Conservation (phyloP, 2,888 invertebrate species). For the Nephrotoma flavescens region DNA sequence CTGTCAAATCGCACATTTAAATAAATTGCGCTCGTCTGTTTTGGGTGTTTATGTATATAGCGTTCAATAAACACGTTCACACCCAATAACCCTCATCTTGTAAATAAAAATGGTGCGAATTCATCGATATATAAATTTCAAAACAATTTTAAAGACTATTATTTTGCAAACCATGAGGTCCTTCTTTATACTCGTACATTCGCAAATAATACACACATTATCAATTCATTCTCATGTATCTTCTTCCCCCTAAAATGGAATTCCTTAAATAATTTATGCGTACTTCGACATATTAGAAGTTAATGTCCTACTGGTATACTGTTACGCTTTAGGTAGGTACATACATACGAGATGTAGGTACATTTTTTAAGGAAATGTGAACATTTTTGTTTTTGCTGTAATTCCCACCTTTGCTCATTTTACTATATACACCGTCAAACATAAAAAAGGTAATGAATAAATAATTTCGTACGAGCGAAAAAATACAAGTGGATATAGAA, state of each 20-base stretch:
- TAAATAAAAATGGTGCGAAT: not conserved
- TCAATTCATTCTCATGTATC: not conserved
- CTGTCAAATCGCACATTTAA: no score
- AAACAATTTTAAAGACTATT: not conserved
- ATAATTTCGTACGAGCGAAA: not conserved
- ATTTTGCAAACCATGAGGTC: not conserved
- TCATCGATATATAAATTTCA: not conserved
- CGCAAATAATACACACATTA: not conserved
- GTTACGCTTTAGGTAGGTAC: not conserved
- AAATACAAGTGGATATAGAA: not conserved
- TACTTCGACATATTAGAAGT: not conserved
- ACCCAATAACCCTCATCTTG: not conserved
- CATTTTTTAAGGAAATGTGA: no score
- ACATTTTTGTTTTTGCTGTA: not conserved
- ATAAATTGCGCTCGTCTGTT: no score
- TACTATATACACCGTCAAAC: not conserved
- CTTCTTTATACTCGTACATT: not conserved
- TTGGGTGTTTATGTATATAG: no score
- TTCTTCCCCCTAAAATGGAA: not conserved
- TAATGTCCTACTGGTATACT: not conserved
- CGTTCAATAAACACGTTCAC: not conserved
- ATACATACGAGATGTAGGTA: not conserved
- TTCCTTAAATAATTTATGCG: not conserved
- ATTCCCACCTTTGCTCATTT: not conserved
- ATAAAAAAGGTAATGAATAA: not conserved